phyloP scores from a whole-genome alignment of 2,888 invertebrate species.

The Agriopis aurantiaria region DNA sequence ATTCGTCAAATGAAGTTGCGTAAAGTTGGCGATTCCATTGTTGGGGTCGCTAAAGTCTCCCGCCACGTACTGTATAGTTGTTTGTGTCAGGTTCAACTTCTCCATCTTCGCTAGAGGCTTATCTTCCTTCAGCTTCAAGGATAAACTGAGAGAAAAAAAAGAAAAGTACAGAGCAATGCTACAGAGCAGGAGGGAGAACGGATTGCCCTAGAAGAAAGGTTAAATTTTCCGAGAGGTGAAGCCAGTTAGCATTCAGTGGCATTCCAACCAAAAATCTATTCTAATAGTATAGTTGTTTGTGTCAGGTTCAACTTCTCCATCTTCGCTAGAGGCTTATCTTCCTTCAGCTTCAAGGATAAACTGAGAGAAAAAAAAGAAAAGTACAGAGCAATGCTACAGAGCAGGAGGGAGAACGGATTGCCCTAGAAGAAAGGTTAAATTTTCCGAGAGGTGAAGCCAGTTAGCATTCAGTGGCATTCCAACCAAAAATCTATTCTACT shows the following conservation, averaged over 20 bases:
- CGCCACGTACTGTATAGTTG: constrained; percentile 64
- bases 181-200: too few relatives aligned
- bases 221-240: too few relatives aligned
- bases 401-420: too few relatives aligned
- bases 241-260: too few relatives aligned
- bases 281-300: constrained; percentile 58
- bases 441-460: too few relatives aligned
- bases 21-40: constrained; percentile 66
- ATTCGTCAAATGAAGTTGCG: constrained; percentile 64
- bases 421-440: too few relatives aligned
- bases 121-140: constrained; percentile 64
- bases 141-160: constrained; percentile 59
- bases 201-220: too few relatives aligned
- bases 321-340: constrained; percentile 51
- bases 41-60: constrained; percentile 71
- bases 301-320: constrained; percentile 68
- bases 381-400: too few relatives aligned
- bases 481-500: too few relatives aligned
- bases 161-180: too few relatives aligned
- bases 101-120: constrained; percentile 53
- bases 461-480: too few relatives aligned
- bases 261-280: too few relatives aligned
- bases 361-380: constrained; percentile 53
- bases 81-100: constrained; percentile 65
- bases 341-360: constrained; percentile 65